Evolutionary conservation across 2,797 vertebrate genomes (phyloP).

Genomic region (Arnoldichthys spilopterus): DNA sequence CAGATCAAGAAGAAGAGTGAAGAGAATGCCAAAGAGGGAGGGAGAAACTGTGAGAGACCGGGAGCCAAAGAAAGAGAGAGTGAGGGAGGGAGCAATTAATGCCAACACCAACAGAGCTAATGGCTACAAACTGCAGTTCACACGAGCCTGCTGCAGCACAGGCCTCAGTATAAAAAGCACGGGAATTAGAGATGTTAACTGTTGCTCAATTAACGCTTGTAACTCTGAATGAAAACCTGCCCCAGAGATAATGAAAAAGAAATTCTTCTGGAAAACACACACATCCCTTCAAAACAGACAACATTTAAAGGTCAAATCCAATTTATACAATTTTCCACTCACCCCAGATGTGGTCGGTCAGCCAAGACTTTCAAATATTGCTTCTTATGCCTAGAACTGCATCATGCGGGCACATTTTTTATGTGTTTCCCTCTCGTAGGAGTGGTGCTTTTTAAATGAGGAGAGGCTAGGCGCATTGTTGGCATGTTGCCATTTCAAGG

Average conservation of each 20-base stretch:
- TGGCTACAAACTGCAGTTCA: conserved; percentile 76
- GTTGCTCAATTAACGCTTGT: conserved; percentile 69
- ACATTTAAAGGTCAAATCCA: too few species aligned
- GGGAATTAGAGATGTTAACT: conserved; percentile 63
- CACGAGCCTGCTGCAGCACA: conserved; percentile 63
- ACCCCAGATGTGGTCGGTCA: too few species aligned
- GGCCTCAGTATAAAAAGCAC: conserved; percentile 69
- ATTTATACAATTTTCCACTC: too few species aligned
- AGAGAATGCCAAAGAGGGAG: conserved; percentile 30
- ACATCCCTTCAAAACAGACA: neutral
- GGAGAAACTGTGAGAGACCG: conserved; percentile 8
- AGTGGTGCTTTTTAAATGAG: too few species aligned
- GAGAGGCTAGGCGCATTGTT: too few species aligned
- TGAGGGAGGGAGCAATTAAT: conserved; percentile 72
- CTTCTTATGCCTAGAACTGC: too few species aligned
- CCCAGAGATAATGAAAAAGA: neutral
- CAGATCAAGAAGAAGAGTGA: conserved; percentile 36
- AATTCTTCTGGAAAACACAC: neutral
- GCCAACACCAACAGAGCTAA: conserved; percentile 79
- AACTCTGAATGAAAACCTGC: neutral
- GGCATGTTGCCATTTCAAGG: too few species aligned
- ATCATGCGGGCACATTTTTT: too few species aligned
- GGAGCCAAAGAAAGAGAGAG: conserved; percentile 45
- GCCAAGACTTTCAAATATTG: too few species aligned
- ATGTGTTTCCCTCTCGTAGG: too few species aligned